Base-by-base conservation (phyloP, 1,140 invertebrate species). In the Bicyclus anynana region DNA sequence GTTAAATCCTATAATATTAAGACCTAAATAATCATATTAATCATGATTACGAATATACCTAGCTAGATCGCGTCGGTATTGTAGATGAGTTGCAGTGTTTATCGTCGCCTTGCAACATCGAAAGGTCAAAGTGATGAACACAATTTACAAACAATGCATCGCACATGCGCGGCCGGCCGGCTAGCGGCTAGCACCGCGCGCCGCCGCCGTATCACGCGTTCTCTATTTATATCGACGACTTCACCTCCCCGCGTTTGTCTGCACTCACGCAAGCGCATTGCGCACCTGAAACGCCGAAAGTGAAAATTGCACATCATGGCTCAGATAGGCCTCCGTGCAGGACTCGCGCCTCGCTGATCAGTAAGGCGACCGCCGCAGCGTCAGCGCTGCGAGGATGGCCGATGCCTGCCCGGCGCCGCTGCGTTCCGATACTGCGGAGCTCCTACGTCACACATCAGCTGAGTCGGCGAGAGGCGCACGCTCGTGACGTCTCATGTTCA, bases 231-330 rank as follows among this genome's bases (percentile, higher is more conserved):
- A 83, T 83, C 76, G 79, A 83, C 75, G 57, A 63, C 72, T 68
- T 60, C 66, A 63, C 67, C 70, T 65, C 73, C 63, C 62, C 68
- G 60, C 70, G 63, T 49, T 58, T 62, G 67, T 62, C 72, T 71
- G 53, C 67, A 58, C 53, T 67, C 78, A 72, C 82, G 77, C 84
- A 79, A 72, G 84, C 84, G 84, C 84, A 69, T 49, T 75, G 65
- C 66, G 53, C 69, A 72, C 69, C 63, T 72, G 59, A 74, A 80
- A 80, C 61, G 57, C 67, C 69, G 76, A 87, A 86, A 87, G 81
- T 86, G 81, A 84, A 86, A 87, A 84, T 82, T 81, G 80, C 79
- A 87, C 78, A 84, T 80, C 73, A 86, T 79, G 77, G 58, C 75
- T 62, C 65, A 65, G 60, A 21, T 65, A 59, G 52, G 55, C 56